Conservation (phyloP, 2,797 vertebrate species). For the Esox masquinongy region DNA sequence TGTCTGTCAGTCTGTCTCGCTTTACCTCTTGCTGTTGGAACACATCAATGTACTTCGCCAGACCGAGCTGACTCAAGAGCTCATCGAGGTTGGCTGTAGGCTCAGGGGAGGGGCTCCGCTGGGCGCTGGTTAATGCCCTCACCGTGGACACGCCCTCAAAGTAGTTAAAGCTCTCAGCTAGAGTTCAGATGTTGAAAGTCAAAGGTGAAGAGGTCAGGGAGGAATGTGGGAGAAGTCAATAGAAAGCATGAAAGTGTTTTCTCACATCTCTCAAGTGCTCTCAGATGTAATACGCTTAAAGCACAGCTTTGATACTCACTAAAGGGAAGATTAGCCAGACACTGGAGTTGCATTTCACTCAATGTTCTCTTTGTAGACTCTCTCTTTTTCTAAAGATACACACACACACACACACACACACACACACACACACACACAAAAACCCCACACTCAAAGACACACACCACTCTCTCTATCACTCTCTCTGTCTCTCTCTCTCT, state of each 20-base stretch:
- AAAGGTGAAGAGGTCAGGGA: constrained; percentile 27
- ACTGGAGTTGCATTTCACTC: neutral
- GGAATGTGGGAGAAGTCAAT: too few species aligned
- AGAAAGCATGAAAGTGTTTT: neutral
- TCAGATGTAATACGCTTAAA: neutral
- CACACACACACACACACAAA: too few species aligned
- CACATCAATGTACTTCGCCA: constrained; percentile 78
- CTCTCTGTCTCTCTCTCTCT: neutral
- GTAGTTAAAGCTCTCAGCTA: constrained; percentile 70
- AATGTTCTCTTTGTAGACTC: neutral
- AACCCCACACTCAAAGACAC: neutral
- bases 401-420: constrained; percentile 48
- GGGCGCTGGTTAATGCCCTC: constrained; percentile 63
- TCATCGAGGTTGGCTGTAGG: constrained; percentile 69
- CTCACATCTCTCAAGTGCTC: neutral
- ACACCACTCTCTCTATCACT: neutral
- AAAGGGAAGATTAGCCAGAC: neutral
- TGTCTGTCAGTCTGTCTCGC: neutral
- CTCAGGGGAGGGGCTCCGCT: constrained; percentile 62
- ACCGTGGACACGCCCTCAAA: constrained; percentile 65
- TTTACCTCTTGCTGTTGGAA: constrained; percentile 81
- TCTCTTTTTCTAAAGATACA: neutral
- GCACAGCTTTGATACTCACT: neutral
- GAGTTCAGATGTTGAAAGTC: neutral
- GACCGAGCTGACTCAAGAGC: constrained; percentile 75